A percentile compares a stretch with the other conserved stretches of the same genome.
Conservation (phyloP, 2,113 vertebrate genomes). For the Chaetorhynchus papuensis region DNA sequence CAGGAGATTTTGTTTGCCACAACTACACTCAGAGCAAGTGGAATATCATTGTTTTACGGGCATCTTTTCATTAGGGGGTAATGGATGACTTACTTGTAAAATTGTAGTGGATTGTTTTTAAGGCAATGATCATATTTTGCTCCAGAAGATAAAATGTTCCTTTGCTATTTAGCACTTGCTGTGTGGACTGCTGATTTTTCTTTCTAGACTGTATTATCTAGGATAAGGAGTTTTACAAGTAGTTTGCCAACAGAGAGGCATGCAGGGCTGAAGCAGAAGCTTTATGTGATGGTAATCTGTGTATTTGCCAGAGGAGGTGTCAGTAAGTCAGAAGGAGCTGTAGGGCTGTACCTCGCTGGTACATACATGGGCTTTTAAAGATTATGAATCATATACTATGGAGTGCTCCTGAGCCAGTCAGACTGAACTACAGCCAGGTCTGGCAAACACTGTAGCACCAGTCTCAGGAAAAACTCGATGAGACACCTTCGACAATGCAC, state of each 20-base stretch:
- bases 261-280: neutral
- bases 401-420: neutral
- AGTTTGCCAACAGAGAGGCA: neutral
- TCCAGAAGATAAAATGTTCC: neutral
- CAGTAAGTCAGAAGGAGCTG: neutral
- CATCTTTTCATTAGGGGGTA: neutral
- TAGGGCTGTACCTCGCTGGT: neutral
- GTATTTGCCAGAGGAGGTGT: neutral
- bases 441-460: neutral
- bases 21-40: neutral
- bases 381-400: neutral
- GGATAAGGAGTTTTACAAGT: neutral
- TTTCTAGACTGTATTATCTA: neutral
- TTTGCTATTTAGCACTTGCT: neutral
- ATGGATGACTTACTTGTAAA: neutral
- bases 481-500: rapidly evolving
- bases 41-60: neutral
- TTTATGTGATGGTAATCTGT: neutral
- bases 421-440: neutral
- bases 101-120: neutral
- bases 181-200: neutral
- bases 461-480: neutral
- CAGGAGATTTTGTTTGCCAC: neutral
- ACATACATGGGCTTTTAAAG: neutral
- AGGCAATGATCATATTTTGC: neutral